Base-by-base conservation (phyloP, 2,113 vertebrate genomes). In the Paraplagusia blochii region DNA sequence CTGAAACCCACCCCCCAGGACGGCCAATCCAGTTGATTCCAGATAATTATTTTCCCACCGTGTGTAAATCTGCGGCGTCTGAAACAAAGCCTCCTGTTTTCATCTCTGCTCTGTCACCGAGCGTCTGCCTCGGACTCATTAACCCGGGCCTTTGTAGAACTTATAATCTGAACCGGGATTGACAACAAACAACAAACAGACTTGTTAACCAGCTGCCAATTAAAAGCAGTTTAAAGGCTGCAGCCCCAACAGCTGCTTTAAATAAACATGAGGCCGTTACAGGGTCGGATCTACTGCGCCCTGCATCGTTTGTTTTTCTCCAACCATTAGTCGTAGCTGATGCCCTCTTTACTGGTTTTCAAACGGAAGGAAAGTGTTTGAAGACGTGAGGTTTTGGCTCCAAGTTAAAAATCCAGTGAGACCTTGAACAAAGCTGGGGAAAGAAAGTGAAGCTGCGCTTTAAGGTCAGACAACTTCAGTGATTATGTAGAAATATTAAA, bases 121-220 rank as follows among this genome's bases (percentile, higher is more conserved):
- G 47, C 44, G 46, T 14, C 34, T 22, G 39, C 36, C 53, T 59
- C 12, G 44, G 51, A 69, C 47, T 72, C 16, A 53, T 63, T 44
- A 50, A 58, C 61, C 48, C 63, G 73, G 56, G 44, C 66, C 67
- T 69, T 64, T 57, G 70, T 48, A 50, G 51, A 59, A 35, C 38
- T 4, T 44, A 39, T 44, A 53, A 73, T 74, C 66, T 33, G 58
- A 53, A 69, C 33, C 18, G 22, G 56, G 52, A 58, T 51, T 40
- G 46, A 65, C 58, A 82, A 81, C 62, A 81, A 79, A 65, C 58
- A 82, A 81, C 62, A 81, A 79, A 73, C 62, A 66, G 65, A 68
- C 63, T 69, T 5, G 29, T 42, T 77, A 77, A 75, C 53, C 38
- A 72, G 18, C 40, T 46, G 58, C 18, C 50, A 58, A 69, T 81